Percentiles rank a stretch among this genome's conserved stretches.
These are phyloP conservation scores for Auanema freiburgensis DNA, from an alignment of 2,888 invertebrate genomes.

Conservation along the genomic window DNA sequence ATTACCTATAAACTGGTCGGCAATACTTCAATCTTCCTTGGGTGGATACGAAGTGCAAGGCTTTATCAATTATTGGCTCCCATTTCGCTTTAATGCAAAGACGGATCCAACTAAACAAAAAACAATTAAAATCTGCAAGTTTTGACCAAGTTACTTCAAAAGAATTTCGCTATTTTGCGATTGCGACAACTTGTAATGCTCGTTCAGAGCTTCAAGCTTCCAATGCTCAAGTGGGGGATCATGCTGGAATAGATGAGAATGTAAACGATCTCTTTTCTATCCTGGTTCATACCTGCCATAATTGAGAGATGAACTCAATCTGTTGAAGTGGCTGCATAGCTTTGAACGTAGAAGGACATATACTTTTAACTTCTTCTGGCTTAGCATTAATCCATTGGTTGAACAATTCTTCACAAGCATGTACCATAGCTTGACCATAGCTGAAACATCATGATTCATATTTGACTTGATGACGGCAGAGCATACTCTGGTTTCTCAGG, in stretches of 20 bases:
- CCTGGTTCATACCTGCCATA: constrained; percentile 42
- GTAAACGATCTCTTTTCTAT: neutral
- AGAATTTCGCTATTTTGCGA: constrained; percentile 80
- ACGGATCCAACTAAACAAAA: constrained; percentile 77
- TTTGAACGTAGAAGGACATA: constrained; percentile 27
- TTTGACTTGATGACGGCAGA: neutral
- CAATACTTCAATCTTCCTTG: constrained; percentile 90
- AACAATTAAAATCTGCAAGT: neutral
- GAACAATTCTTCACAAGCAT: constrained; percentile 35
- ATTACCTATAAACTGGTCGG: constrained; percentile 76
- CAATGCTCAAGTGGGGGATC: constrained; percentile 47
- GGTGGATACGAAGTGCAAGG: constrained; percentile 78
- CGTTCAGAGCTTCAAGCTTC: constrained; percentile 71
- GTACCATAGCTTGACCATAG: constrained; percentile 44
- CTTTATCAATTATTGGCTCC: constrained; percentile 73
- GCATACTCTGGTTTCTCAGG: constrained; percentile 77
- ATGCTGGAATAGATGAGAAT: constrained; percentile 52
- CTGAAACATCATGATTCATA: constrained; percentile 18
- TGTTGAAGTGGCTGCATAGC: constrained; percentile 50
- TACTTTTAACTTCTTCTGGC: constrained; percentile 29
- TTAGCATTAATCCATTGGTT: constrained; percentile 41
- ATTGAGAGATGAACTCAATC: constrained; percentile 46
- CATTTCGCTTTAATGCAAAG: constrained; percentile 78
- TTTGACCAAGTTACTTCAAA: constrained; percentile 66
- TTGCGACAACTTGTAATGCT: constrained; percentile 73